Conservation (phyloP, 2,888 invertebrate species). For the Steromphala cineraria region DNA sequence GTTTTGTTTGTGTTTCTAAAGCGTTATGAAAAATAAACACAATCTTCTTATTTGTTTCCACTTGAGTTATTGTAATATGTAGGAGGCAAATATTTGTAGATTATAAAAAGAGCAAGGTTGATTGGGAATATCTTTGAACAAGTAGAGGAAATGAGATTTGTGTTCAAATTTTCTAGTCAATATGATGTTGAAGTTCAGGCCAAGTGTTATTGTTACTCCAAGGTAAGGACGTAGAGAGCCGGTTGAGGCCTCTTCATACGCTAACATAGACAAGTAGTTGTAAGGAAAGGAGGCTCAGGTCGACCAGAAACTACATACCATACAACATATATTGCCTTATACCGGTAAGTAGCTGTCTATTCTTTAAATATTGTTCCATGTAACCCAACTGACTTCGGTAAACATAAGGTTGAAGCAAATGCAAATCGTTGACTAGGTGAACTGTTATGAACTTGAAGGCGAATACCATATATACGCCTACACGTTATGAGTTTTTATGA, state of each 20-base stretch:
- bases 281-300: neutral
- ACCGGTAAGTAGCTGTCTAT: neutral
- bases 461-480: too few species aligned
- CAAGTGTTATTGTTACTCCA: neutral
- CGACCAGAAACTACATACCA: constrained; percentile 5
- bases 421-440: too few species aligned
- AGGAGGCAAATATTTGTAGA: constrained; percentile 14
- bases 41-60: constrained; percentile 10
- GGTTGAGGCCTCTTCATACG: neutral
- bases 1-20: constrained; percentile 12
- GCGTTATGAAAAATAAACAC: constrained; percentile 20
- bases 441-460: too few species aligned
- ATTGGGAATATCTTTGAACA: constrained; percentile 3
- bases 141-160: constrained; percentile 4
- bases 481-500: too few species aligned
- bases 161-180: neutral
- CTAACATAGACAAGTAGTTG: neutral
- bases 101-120: constrained; percentile 13
- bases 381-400: too few species aligned
- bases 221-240: neutral
- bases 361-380: neutral
- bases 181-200: neutral
- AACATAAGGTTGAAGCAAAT: too few species aligned
- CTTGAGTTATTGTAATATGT: constrained; percentile 14
- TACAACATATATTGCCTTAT: neutral